phyloP scores from a whole-genome alignment of 1,140 invertebrate species.

The Drosophila bifasciata region DNA sequence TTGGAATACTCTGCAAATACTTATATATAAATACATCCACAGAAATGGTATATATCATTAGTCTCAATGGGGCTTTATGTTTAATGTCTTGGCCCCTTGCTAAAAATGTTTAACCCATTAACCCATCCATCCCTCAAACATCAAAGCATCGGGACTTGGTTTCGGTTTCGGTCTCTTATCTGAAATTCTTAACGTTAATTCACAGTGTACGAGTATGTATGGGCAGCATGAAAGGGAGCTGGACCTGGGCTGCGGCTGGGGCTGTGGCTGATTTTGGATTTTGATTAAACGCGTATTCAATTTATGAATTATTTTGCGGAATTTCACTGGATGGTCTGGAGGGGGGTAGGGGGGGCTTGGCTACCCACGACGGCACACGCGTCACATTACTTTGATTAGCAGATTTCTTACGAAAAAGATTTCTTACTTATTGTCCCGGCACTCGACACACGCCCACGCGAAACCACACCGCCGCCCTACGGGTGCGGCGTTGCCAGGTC shows the following conservation, averaged over 20 bases:
- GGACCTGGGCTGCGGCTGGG: not conserved
- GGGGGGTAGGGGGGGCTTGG: not conserved
- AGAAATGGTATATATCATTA: conserved; percentile 4
- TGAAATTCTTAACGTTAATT: conserved; percentile 42
- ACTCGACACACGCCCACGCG: conserved; percentile 34
- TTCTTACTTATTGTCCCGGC: conserved; percentile 11
- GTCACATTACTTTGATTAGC: conserved; percentile 56
- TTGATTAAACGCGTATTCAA: conserved; percentile 70
- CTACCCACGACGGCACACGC: conserved; percentile 7
- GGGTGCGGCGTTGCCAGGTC: not conserved
- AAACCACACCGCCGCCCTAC: conserved; percentile 2
- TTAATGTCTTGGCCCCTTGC: conserved; percentile 15
- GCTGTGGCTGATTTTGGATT: conserved; percentile 14
- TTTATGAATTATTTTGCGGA: conserved; percentile 43
- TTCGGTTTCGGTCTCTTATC: conserved; percentile 36
- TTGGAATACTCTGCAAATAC: not conserved
- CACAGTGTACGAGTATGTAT: conserved; percentile 30
- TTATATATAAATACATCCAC: conserved; percentile 2
- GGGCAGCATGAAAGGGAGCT: conserved; percentile 4
- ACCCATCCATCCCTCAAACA: conserved; percentile 33
- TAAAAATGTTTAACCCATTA: conserved; percentile 25
- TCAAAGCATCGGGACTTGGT: conserved; percentile 36
- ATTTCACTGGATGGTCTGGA: not conserved
- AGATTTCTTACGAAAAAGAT: conserved; percentile 55
- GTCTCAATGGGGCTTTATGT: conserved; percentile 5